phyloP scores from a whole-genome alignment of 2,797 vertebrate genomes.

The Phyllotis vaccarum region DNA sequence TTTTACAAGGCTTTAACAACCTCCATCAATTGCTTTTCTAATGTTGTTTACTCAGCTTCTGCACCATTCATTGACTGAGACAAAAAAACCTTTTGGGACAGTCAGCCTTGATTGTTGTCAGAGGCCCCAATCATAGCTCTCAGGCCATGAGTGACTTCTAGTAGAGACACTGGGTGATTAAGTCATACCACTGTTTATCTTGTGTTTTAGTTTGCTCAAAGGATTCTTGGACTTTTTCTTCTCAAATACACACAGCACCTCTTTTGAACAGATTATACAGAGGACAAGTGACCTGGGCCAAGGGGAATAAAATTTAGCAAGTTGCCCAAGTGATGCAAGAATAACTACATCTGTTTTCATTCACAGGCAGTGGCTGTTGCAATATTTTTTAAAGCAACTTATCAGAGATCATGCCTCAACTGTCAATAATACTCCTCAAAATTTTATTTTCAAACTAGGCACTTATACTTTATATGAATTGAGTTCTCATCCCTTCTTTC shows the following conservation, averaged over 20 bases:
- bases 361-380: neutral
- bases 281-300: neutral
- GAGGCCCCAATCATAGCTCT: neutral
- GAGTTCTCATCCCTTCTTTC: neutral
- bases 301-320: neutral
- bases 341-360: neutral
- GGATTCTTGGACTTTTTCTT: neutral
- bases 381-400: neutral
- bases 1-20: neutral
- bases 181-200: neutral
- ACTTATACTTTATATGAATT: neutral
- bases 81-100: no score
- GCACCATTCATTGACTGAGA: neutral
- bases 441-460: neutral
- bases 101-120: neutral
- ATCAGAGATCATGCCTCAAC: neutral
- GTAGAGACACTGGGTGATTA: neutral
- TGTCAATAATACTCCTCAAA: neutral
- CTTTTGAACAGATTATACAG: neutral
- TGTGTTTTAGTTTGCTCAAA: no score
- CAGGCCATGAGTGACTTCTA: neutral
- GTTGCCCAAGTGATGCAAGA: neutral
- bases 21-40: no score
- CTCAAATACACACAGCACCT: neutral
- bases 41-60: neutral